phyloP scores from a whole-genome alignment of 1,140 invertebrate genomes.

The Ephestia elutella region DNA sequence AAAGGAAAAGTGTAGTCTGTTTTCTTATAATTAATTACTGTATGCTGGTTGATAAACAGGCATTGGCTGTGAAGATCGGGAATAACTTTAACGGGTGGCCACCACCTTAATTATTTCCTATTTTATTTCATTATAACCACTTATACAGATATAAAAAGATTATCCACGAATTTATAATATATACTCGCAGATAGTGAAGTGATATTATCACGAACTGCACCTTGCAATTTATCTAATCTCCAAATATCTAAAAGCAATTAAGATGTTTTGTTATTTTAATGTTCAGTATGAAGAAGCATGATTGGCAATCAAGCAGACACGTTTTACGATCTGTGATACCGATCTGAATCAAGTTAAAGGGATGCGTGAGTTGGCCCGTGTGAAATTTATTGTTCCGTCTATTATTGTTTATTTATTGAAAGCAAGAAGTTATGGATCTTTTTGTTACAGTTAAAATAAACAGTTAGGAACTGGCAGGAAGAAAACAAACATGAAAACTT shows the following conservation, averaged over 20 bases:
- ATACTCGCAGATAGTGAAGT: too few relatives aligned
- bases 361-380: not conserved
- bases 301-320: not conserved
- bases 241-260: not conserved
- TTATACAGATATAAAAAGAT: too few relatives aligned
- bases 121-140: too few relatives aligned
- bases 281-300: not conserved
- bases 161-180: too few relatives aligned
- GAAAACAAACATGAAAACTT: too few relatives aligned
- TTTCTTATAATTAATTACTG: too few relatives aligned
- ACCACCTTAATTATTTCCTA: too few relatives aligned
- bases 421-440: not conserved
- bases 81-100: too few relatives aligned
- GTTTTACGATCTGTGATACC: slow-evolving; percentile 3
- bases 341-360: not conserved
- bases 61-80: too few relatives aligned
- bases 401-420: not conserved
- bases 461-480: too few relatives aligned
- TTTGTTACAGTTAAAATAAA: not conserved
- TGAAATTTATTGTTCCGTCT: not conserved
- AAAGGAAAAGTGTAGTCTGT: too few relatives aligned
- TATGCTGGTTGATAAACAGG: too few relatives aligned
- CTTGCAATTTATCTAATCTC: not conserved
- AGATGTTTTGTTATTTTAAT: not conserved
- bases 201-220: not conserved